Percentiles rank a stretch among this genome's conserved stretches.
Conservation (phyloP, 2,797 vertebrate genomes). For the Crocodylus rhombifer region DNA sequence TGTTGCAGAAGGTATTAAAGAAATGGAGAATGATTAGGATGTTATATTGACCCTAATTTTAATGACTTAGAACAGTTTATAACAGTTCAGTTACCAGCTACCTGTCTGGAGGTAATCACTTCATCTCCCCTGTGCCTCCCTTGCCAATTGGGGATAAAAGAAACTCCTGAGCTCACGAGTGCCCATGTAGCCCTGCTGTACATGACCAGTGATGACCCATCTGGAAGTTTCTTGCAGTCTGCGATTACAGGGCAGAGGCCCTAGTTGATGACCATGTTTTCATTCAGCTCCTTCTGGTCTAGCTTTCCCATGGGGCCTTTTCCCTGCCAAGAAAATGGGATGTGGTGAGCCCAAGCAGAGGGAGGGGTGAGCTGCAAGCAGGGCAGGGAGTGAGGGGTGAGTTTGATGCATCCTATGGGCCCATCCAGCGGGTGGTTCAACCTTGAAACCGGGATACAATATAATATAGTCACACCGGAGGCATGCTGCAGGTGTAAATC, state of each 20-base stretch:
- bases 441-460: not conserved
- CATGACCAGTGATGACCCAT: constrained; percentile 47
- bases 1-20: too few species aligned
- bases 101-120: not conserved
- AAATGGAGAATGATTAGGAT: too few species aligned
- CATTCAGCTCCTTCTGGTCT: constrained; percentile 86
- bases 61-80: not conserved
- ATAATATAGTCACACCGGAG: too few species aligned
- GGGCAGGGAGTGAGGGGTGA: not conserved
- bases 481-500: too few species aligned
- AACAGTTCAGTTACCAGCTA: not conserved
- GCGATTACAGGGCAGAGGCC: constrained; percentile 89
- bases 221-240: constrained; percentile 91
- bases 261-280: constrained; percentile 88
- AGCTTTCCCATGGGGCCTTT: constrained; percentile 82
- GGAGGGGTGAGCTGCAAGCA: not conserved
- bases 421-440: not conserved
- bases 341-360: not conserved
- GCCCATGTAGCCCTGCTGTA: accelerated
- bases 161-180: not conserved
- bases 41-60: too few species aligned
- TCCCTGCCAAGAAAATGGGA: constrained; percentile 63
- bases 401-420: not conserved
- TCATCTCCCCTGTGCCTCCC: not conserved
- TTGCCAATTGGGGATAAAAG: not conserved